Percentiles rank a stretch among this genome's conserved stretches.
phyloP scores from a whole-genome alignment of 2,797 vertebrate species.

The Gambelia wislizenii region DNA sequence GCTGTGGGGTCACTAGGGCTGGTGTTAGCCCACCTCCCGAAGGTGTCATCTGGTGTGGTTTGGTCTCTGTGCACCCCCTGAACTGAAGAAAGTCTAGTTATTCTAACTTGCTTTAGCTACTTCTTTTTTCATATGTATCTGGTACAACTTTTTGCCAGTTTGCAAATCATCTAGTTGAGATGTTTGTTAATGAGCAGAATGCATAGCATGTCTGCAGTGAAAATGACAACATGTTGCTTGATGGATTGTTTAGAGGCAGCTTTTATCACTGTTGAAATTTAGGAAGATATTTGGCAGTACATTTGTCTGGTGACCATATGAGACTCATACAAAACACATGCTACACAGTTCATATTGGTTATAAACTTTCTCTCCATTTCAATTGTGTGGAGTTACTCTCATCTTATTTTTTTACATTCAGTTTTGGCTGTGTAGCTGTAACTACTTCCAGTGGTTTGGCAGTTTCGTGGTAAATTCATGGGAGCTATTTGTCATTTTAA shows the following conservation, averaged over 20 bases:
- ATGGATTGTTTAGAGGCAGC: conserved; percentile 53
- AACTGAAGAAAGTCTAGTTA: conserved; percentile 24
- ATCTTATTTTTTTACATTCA: conserved; percentile 51
- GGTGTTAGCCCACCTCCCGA: too few species aligned
- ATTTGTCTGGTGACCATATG: conserved; percentile 70
- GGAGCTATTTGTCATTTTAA: conserved; percentile 56
- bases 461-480: neutral
- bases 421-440: conserved; percentile 59
- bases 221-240: conserved; percentile 52
- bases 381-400: conserved; percentile 59
- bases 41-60: too few species aligned
- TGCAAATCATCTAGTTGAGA: conserved; percentile 52
- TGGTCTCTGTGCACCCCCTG: neutral
- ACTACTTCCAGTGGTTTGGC: conserved; percentile 58
- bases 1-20: too few species aligned
- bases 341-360: conserved; percentile 55
- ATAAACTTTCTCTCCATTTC: conserved; percentile 16
- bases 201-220: conserved; percentile 52
- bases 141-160: conserved; percentile 49
- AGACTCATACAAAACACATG: conserved; percentile 60
- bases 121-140: conserved; percentile 30
- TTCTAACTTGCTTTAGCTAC: neutral
- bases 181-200: conserved; percentile 48
- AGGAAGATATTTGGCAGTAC: conserved; percentile 60
- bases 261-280: conserved; percentile 60